These are phyloP conservation scores for Girardinus metallicus DNA, from an alignment of 2,797 vertebrate genomes.

Conservation along the genomic window DNA sequence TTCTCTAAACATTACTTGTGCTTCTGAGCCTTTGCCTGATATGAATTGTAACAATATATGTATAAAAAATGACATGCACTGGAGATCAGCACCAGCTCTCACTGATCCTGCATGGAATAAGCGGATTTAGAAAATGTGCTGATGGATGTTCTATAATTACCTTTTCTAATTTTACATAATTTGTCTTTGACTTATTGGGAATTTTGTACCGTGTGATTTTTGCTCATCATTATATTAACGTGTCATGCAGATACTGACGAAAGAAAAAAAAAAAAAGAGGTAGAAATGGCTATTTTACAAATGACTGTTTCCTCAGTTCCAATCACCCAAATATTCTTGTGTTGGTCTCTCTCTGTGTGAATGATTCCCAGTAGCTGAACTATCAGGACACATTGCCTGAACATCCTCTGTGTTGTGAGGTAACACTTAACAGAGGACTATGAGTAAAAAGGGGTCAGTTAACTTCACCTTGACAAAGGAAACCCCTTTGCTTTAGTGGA, in stretches of 20 bases:
- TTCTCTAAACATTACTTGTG: not conserved
- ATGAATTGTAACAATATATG: not conserved
- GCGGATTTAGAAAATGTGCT: not conserved
- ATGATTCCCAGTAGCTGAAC: conserved; percentile 52
- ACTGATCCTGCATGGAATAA: not conserved
- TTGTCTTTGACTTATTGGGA: not conserved
- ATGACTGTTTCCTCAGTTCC: conserved; percentile 50
- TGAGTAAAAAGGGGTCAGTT: conserved; percentile 41
- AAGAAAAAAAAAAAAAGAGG: not conserved
- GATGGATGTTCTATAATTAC: not conserved
- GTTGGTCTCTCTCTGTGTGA: conserved; percentile 59
- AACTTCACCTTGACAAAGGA: conserved; percentile 61
- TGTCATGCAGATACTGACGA: not conserved
- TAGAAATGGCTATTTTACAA: not conserved
- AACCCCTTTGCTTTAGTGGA: conserved; percentile 55
- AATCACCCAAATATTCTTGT: conserved; percentile 72
- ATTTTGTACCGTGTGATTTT: not conserved
- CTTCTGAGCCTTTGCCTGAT: not conserved
- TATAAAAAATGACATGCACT: not conserved
- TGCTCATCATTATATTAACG: not conserved
- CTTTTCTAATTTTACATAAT: not conserved
- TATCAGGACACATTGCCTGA: conserved; percentile 46
- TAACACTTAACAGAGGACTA: conserved; percentile 50
- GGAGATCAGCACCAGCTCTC: not conserved
- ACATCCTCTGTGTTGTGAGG: conserved; percentile 56